phyloP scores from a whole-genome alignment of 2,797 vertebrate genomes.

The Melanotaenia trifasciata region DNA sequence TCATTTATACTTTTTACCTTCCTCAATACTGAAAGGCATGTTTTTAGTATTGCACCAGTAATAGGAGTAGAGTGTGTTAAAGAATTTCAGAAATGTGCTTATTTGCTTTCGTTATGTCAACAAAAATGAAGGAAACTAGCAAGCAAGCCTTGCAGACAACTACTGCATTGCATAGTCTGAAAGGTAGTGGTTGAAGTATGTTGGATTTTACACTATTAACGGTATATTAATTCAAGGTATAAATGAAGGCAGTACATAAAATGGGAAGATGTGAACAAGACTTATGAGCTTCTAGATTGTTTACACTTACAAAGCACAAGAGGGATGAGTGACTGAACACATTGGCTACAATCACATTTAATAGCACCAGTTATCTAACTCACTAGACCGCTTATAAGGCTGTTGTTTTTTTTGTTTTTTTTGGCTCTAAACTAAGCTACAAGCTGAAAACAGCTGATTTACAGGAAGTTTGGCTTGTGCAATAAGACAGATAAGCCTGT shows the following conservation, averaged over 20 bases:
- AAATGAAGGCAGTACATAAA: background rate
- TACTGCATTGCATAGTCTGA: background rate
- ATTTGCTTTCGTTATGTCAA: background rate
- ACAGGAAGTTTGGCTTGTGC: background rate
- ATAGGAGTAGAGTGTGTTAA: constrained; percentile 1
- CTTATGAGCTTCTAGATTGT: background rate
- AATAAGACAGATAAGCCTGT: background rate
- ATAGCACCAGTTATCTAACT: background rate
- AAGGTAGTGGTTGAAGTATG: background rate
- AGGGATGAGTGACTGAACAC: background rate
- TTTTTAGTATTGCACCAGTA: background rate
- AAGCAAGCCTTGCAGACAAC: background rate
- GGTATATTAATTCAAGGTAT: background rate
- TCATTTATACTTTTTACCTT: constrained; percentile 18
- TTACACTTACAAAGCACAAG: background rate
- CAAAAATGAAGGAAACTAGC: background rate
- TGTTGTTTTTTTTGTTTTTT: background rate
- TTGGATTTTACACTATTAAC: background rate
- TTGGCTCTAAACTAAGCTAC: background rate
- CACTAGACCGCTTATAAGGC: background rate
- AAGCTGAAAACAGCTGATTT: background rate
- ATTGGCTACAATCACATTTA: background rate
- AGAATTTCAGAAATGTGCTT: background rate
- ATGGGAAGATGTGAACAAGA: background rate
- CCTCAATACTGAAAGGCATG: background rate